Conservation (phyloP, 2,888 invertebrate species). For the Dyspetes luteomarginatus region DNA sequence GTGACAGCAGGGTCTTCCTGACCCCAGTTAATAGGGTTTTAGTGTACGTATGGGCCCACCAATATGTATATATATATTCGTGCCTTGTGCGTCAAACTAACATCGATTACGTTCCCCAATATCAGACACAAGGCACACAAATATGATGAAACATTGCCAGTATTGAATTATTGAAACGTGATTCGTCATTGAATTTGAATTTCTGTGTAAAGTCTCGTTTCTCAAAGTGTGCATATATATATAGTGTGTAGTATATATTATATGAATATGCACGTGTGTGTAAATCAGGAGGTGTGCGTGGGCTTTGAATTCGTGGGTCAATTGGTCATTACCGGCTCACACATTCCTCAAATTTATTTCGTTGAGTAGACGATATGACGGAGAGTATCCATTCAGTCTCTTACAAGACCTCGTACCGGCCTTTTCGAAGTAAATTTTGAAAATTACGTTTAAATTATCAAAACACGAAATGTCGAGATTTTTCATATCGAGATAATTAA, state of each 20-base stretch:
- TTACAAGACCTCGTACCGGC: slow-evolving; percentile 52
- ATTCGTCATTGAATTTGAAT: slow-evolving; percentile 41
- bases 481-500: neutral
- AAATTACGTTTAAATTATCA: slow-evolving; percentile 2
- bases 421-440: slow-evolving; percentile 5
- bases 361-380: slow-evolving; percentile 11
- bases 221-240: neutral
- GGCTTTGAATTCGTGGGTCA: slow-evolving; percentile 76
- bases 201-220: slow-evolving; percentile 15
- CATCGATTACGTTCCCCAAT: neutral
- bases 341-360: slow-evolving; percentile 77
- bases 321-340: slow-evolving; percentile 73
- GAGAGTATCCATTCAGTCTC: slow-evolving; percentile 65
- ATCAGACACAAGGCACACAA: neutral
- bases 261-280: neutral
- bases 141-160: slow-evolving; percentile 7
- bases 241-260: neutral
- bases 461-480: neutral
- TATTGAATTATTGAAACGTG: slow-evolving; percentile 36
- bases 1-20: too few relatives aligned
- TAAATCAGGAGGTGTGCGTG: slow-evolving; percentile 67
- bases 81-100: neutral
- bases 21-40: neutral
- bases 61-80: neutral
- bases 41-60: neutral